Evolutionary conservation across 2,113 vertebrate genomes (phyloP), one percentile per base, ranked within the genome.

Genomic region (Marmota monax): DNA sequence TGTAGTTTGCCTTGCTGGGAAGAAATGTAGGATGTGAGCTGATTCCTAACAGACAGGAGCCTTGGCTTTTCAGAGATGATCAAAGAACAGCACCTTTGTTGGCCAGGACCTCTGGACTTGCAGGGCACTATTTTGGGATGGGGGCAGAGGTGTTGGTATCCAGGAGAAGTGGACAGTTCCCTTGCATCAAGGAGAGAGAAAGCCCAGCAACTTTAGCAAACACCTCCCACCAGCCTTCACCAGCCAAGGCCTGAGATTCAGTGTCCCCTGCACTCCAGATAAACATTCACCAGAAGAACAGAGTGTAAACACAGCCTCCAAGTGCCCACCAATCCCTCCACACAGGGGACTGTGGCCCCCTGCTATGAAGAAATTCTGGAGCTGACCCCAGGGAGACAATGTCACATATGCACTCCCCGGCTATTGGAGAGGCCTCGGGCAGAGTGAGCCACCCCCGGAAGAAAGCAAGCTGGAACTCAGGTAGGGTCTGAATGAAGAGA

Each of bases 31-130:
- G 74, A 56, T 51, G 78, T 88, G 63, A 90, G 45, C 80, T 39
- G 69, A 72, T 69, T 95, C 45, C 58, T 92, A 83, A 73, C 17
- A 92, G 80, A 61, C 76, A 78, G 37, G 48, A 94, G 63, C 23
- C 37, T 69, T 17, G 34, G 67, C 58, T 85, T 1, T 51, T 84
- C 25, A 11, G 74, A 84, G 67, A 87, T 23, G 25, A 65, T n/a
- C 53, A 84, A 85, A 94, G 23, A 16, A 18, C 23, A 80, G 27
- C 7, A 9, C 63, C 45, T 45, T 45, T 9, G 10, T 51, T n/a
- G 51, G 77, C 65, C 48, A 85, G 42, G 6, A 42, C 11, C 4
- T 0, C 20, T n/a, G 25, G 74, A 56, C 34, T 70, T 32, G 5
- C 4, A 37, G 51, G 17, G 37, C 16, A 27, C 17, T 56, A 7